Base-by-base conservation (phyloP, 2,113 vertebrate genomes). In the Aleadryas rufinucha region DNA sequence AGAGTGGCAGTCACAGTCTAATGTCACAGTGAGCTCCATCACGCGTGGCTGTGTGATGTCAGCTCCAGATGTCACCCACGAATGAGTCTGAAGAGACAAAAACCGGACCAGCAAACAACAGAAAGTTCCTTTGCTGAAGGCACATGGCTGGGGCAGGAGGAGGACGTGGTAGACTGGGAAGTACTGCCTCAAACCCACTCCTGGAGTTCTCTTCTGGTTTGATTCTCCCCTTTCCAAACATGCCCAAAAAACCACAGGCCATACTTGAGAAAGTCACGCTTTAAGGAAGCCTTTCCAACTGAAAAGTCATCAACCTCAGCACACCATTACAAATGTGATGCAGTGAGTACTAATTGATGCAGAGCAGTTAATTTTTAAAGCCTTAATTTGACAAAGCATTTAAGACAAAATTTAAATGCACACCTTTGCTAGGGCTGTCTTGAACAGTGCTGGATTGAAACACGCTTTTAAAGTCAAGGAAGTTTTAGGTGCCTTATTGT, bases 41-140 rank as follows among this genome's bases (percentile, higher is more conserved):
- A 56, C 41, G 1, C 14, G 21, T 24, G 30, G 13, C 7, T 60
- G 28, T 47, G 27, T 47, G 47, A 72, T 13, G 28, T 35, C 39
- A 76, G 5, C n/a, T 71, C 63, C 41, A 81, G n/a, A 63, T 49
- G 27, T 27, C 85, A 87, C 15, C 26, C 56, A 60, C 13, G 47
- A 49, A 49, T 28, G 23, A 87, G 26, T 57, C 50, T 37, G 63
- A 64, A 54, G 54, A 65, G 8, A 68, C 37, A 70, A 79, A 63
- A 87, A 42, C 0, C 13, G 10, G 10, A 56, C 41, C 63, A 84
- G 20, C 0, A 2, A 71, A 57, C 21, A 66, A 53, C 0, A 75
- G 47, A 17, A 84, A 72, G 49, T n/a, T n/a, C n/a, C n/a, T n/a
- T n/a, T 30, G 27, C 61, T 64, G 33, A 54, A 31, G 44, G 13